Base-by-base conservation (phyloP, 2,113 vertebrate species). In the Melanostigma gelatinosum region DNA sequence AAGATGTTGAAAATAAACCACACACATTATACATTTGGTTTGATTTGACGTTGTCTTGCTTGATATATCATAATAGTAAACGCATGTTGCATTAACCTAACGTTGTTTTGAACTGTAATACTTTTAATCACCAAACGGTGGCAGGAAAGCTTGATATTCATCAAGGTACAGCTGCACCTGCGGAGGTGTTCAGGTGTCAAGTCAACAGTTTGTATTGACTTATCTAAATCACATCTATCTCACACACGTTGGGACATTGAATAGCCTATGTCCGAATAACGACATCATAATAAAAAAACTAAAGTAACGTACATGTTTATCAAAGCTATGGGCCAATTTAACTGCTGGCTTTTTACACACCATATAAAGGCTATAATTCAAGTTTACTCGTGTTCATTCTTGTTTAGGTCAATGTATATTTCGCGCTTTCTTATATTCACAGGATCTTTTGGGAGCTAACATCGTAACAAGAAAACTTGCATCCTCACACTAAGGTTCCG, bases 71-170 rank as follows among this genome's bases (percentile, higher is more conserved):
- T 18, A 13, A 13, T 1, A 22, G 3, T 12, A 15, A 11, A 29
- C 6, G 22, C 34, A 29, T 7, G 22, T 24, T 50, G 10, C 27
- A 50, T 38, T 16, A 72, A 42, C 1, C 20, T 46, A 18, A 29
- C 10, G 0, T 18, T 27, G 29, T 29, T 22, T 61, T 63, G 52
- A 81, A 66, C 67, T 91, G 94, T 80, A 89, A 79, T 93, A 77
- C 86, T 38, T 76, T 70, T 22, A 8, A 54, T 74, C 52, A 83
- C 94, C 94, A 92, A 92, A 85, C 61, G 93, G 81, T 91, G 94
- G 92, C 94, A 92, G 87, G 77, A 87, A 86, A 88, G 85, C 52
- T 42, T 81, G 80, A 77, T 20, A 11, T 69, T 80, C 50, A 38
- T 20, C 0, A 9, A 34, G 57, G 62, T 72, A 13, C 0, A 11